phyloP scores from a whole-genome alignment of 2,888 invertebrate genomes.

The Heliconius hortense region DNA sequence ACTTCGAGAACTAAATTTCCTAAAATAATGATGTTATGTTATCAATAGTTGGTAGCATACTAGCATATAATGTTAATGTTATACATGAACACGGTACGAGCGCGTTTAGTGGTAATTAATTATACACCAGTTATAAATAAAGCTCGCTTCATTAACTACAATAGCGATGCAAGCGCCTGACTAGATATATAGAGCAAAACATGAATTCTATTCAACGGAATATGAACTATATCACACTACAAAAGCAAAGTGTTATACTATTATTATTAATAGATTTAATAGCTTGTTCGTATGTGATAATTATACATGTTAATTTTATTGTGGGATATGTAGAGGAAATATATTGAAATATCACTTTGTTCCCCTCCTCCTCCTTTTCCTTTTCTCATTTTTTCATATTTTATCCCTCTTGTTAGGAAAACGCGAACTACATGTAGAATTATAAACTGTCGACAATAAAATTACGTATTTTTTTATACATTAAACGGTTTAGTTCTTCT shows the following conservation, averaged over 20 bases:
- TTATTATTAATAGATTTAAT: neutral
- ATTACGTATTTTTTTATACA: too few species aligned
- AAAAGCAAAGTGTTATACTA: neutral
- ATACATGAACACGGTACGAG: constrained; percentile 6
- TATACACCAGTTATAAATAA: constrained; percentile 19
- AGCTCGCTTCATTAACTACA: constrained; percentile 10
- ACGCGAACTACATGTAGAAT: too few species aligned
- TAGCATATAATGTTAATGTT: neutral
- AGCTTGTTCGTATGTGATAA: neutral
- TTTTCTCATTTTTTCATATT: neutral
- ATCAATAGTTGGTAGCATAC: neutral
- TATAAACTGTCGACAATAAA: too few species aligned
- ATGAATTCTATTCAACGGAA: constrained; percentile 10
- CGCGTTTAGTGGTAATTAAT: constrained; percentile 18
- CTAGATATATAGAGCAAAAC: constrained; percentile 19
- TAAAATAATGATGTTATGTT: neutral
- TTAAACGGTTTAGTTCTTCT: neutral
- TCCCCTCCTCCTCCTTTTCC: neutral
- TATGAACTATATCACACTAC: neutral
- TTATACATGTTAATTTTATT: neutral
- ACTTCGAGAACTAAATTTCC: neutral
- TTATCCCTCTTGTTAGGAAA: neutral
- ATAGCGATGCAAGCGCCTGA: constrained; percentile 21
- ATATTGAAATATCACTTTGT: neutral
- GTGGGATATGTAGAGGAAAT: neutral